Evolutionary conservation across 2,797 vertebrate genomes (phyloP).

Genomic region (Neomorphus geoffroyi): DNA sequence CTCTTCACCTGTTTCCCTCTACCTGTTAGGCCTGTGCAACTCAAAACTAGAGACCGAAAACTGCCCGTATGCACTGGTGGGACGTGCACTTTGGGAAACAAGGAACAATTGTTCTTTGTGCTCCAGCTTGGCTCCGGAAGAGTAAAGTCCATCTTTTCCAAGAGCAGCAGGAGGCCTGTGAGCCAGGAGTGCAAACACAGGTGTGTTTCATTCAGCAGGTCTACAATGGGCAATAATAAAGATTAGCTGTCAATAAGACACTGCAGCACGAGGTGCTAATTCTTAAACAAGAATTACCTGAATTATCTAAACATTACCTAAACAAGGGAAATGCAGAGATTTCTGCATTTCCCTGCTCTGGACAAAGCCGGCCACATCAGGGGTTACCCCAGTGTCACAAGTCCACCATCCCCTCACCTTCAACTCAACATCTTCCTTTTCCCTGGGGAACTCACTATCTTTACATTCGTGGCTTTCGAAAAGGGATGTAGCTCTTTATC

Average conservation of each 20-base stretch:
- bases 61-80: fast-evolving
- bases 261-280: background rate
- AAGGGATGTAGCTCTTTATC: fast-evolving
- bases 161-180: background rate
- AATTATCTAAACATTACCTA: background rate
- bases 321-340: fast-evolving
- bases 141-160: constrained; percentile 16
- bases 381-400: background rate
- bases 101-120: background rate
- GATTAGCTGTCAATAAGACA: background rate
- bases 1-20: background rate
- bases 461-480: background rate
- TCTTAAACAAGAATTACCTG: background rate
- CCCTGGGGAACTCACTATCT: background rate
- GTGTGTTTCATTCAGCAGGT: background rate
- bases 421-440: background rate
- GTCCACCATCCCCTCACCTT: background rate
- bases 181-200: constrained; percentile 9
- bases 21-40: background rate
- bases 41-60: fast-evolving
- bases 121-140: background rate
- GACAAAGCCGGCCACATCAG: fast-evolving
- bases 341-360: fast-evolving
- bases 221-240: background rate
- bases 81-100: background rate